phyloP scores from a whole-genome alignment of 2,113 vertebrate genomes.

The Hypomesus transpacificus region DNA sequence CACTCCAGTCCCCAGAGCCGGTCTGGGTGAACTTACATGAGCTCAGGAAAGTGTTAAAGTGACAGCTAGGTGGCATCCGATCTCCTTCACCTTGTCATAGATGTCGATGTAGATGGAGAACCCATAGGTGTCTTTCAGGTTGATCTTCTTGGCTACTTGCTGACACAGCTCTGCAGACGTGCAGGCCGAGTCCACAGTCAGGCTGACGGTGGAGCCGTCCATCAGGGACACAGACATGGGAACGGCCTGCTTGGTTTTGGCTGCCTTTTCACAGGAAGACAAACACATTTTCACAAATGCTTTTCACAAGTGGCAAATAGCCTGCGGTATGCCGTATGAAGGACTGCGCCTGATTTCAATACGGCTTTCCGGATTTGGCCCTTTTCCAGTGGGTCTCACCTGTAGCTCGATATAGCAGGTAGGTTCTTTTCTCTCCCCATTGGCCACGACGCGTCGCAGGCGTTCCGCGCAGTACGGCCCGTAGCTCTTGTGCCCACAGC shows the following conservation, averaged over 20 bases:
- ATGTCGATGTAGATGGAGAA: conserved; percentile 89
- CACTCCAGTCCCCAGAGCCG: no score
- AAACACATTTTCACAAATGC: no score
- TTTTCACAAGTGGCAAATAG: no score
- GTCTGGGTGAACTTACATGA: no score
- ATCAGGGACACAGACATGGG: conserved; percentile 72
- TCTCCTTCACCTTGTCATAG: conserved; percentile 78
- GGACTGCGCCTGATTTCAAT: no score
- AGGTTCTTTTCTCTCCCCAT: conserved; percentile 79
- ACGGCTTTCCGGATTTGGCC: background rate
- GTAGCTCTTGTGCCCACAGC: conserved; percentile 70
- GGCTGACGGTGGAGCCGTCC: conserved; percentile 67
- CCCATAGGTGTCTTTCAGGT: conserved; percentile 80
- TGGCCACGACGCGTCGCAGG: conserved; percentile 74
- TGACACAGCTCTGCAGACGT: conserved; percentile 82
- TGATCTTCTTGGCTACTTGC: conserved; percentile 69
- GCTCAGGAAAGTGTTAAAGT: background rate
- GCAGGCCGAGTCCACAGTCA: conserved; percentile 83
- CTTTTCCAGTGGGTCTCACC: conserved; percentile 62
- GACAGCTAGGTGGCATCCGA: no score
- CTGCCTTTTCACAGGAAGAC: conserved; percentile 67
- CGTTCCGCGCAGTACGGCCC: conserved; percentile 77
- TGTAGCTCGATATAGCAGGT: conserved; percentile 87
- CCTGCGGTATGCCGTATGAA: no score
- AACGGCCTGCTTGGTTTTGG: conserved; percentile 77